A percentile compares a stretch with the other conserved stretches of the same genome.
Conservation (phyloP, 2,888 invertebrate species). For the Lithophane leautieri region DNA sequence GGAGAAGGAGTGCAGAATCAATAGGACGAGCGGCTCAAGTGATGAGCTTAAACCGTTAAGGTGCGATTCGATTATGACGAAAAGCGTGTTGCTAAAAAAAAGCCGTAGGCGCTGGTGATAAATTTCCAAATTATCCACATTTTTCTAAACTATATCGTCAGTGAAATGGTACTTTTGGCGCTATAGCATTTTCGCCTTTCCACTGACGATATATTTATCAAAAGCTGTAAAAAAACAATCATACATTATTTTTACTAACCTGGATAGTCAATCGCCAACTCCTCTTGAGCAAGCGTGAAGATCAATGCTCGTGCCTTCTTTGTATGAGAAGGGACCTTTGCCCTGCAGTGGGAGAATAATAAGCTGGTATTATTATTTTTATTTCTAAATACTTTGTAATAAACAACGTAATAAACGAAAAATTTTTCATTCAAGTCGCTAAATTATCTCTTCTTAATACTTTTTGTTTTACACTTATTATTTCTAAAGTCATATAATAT, state of each 20-base stretch:
- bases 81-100: conserved; percentile 14
- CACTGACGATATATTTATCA: no score
- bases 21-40: conserved; percentile 71
- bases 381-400: not conserved
- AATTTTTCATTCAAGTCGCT: not conserved
- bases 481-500: conserved; percentile 22
- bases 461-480: not conserved
- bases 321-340: no score
- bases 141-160: no score
- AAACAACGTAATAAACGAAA: no score
- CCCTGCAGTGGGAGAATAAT: no score
- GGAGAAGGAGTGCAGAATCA: conserved; percentile 82
- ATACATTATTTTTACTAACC: not conserved
- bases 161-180: no score
- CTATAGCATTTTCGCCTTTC: no score
- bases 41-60: conserved; percentile 20
- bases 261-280: not conserved
- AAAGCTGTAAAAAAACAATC: not conserved
- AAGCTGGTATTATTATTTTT: not conserved
- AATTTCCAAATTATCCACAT: not conserved
- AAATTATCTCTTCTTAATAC: not conserved
- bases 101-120: not conserved
- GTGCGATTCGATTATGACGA: not conserved
- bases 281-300: not conserved
- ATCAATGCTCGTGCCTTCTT: not conserved